A percentile compares a stretch with the other conserved stretches of the same genome.
Evolutionary conservation across 2,797 vertebrate genomes (phyloP).

Genomic region (Siniperca obscura): DNA sequence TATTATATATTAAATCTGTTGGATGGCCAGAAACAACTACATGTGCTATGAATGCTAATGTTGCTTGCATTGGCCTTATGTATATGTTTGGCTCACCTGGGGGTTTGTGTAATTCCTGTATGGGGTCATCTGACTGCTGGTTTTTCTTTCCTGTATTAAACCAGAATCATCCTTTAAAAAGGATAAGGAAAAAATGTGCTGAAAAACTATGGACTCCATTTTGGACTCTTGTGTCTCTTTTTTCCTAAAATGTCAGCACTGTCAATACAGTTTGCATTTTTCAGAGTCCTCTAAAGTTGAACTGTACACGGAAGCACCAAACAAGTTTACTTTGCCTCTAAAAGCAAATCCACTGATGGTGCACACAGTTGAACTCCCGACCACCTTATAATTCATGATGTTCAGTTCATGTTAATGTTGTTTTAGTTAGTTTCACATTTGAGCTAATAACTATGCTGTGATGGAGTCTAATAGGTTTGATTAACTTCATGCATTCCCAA

Average conservation of each 20-base stretch:
- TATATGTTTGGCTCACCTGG: no score
- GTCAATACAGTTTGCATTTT: slow-evolving; percentile 10
- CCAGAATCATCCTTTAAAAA: not conserved
- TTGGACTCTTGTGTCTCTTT: not conserved
- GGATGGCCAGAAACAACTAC: not conserved
- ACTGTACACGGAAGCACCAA: not conserved
- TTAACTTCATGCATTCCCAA: slow-evolving; percentile 29
- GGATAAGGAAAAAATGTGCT: no score
- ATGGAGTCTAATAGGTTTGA: slow-evolving; percentile 24
- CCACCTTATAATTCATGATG: not conserved
- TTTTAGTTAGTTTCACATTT: slow-evolving; percentile 16
- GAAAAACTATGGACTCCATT: not conserved
- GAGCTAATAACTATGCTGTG: slow-evolving; percentile 19
- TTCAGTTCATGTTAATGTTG: not conserved
- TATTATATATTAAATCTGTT: not conserved
- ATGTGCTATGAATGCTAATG: no score
- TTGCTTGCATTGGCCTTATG: no score
- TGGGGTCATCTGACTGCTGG: not conserved
- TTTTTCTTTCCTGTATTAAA: not conserved
- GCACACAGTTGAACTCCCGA: not conserved
- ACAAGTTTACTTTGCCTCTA: not conserved
- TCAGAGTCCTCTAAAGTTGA: not conserved
- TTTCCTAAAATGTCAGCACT: slow-evolving; percentile 10
- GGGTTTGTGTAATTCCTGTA: not conserved
- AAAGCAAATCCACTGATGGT: not conserved